A percentile compares a stretch with the other conserved stretches of the same genome.
Evolutionary conservation across 2,797 vertebrate species (phyloP).

Genomic region (Hydrolagus colliei): DNA sequence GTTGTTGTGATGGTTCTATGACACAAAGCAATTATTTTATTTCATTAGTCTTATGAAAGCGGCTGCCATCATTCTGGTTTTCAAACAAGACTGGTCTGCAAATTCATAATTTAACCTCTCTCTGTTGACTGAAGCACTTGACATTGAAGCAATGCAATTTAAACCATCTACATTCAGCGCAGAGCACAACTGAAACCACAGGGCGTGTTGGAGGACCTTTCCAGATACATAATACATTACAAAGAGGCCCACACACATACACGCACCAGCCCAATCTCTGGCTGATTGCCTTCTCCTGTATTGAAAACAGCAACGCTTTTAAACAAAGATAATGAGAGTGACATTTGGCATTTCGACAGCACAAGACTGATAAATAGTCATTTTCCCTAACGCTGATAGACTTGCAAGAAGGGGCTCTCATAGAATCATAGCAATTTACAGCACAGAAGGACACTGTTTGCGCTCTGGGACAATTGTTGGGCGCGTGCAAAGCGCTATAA

Average conservation of each 20-base stretch:
- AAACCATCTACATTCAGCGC: background rate
- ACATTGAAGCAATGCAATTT: background rate
- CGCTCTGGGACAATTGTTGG: too few relatives aligned
- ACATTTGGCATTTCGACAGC: background rate
- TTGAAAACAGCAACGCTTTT: background rate
- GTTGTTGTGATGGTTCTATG: too few relatives aligned
- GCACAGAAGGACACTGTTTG: too few relatives aligned
- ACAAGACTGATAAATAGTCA: background rate
- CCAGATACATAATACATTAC: background rate
- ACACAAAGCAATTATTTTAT: too few relatives aligned
- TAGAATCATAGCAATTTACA: too few relatives aligned
- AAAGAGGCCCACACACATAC: background rate
- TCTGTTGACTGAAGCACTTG: background rate
- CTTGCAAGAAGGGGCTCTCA: too few relatives aligned
- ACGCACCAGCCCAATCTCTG: background rate
- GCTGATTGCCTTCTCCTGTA: background rate
- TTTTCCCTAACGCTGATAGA: background rate
- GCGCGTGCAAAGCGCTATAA: too few relatives aligned
- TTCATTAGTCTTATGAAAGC: background rate
- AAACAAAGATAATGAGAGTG: background rate
- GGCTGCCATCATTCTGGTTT: too few relatives aligned
- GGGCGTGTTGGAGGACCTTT: background rate
- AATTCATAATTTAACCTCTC: background rate
- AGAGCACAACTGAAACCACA: background rate
- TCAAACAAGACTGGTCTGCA: background rate